These are phyloP conservation scores for Cebidichthys violaceus DNA, from an alignment of 2,113 vertebrate genomes.

Conservation along the genomic window DNA sequence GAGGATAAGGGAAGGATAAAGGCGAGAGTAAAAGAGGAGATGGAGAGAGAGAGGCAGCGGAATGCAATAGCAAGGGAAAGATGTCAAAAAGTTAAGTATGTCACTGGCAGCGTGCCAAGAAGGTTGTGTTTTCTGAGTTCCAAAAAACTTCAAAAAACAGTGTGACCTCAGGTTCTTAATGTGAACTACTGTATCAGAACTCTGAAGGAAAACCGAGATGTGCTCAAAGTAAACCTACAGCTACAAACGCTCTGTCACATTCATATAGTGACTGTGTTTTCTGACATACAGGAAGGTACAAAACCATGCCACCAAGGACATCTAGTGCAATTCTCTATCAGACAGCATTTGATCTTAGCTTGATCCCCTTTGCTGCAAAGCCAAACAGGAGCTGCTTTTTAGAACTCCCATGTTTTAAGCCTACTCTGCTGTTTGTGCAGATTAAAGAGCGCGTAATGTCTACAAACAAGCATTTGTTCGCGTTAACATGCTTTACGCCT, in stretches of 20 bases:
- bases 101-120: conserved; percentile 36
- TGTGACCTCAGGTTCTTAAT: not conserved
- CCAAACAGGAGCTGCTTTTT: not conserved
- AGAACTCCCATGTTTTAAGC: not conserved
- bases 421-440: not conserved
- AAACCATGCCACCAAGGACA: not conserved
- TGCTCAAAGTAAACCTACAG: not conserved
- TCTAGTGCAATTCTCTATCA: not conserved
- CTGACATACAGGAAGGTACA: not conserved
- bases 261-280: not conserved
- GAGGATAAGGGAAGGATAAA: conserved; percentile 10
- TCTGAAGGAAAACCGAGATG: not conserved
- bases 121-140: not conserved
- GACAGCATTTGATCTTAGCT: not conserved
- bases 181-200: not conserved
- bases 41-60: conserved; percentile 1
- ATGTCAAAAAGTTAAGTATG: conserved; percentile 39
- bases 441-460: not conserved
- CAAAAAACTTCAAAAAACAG: not conserved
- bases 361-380: not conserved
- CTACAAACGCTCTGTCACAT: not conserved
- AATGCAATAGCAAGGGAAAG: conserved; percentile 10
- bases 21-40: conserved; percentile 3
- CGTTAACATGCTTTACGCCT: not conserved
- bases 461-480: not conserved